These are phyloP conservation scores for Ophion ventricosus DNA, from an alignment of 2,888 invertebrate species.

Conservation along the genomic window DNA sequence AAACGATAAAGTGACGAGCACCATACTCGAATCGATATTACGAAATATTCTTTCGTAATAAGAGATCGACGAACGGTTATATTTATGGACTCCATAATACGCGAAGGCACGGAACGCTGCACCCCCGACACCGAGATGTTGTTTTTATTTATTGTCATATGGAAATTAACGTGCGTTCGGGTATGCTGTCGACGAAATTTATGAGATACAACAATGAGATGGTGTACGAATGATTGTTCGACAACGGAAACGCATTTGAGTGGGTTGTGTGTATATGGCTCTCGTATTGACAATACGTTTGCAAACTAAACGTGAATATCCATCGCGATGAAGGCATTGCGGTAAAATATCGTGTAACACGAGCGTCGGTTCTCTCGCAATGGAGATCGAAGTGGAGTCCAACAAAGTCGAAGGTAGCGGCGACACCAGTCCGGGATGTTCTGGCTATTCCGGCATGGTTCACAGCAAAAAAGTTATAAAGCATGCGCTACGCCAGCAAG, in stretches of 20 bases:
- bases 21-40: constrained; percentile 2
- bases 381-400: constrained; percentile 79
- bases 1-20: constrained; percentile 25
- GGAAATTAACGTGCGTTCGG: constrained; percentile 61
- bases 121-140: constrained; percentile 64
- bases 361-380: constrained; percentile 56
- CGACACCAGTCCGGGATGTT: constrained; percentile 78
- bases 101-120: constrained; percentile 55
- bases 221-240: constrained; percentile 50
- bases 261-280: constrained; percentile 45
- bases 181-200: constrained; percentile 49
- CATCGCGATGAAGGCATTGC: constrained; percentile 47
- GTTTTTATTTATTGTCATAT: constrained; percentile 68
- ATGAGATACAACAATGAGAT: constrained; percentile 54
- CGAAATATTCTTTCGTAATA: constrained; percentile 23
- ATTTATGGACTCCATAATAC: constrained; percentile 58
- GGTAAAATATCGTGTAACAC: not conserved
- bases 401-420: constrained; percentile 77
- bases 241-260: constrained; percentile 13
- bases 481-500: constrained; percentile 90
- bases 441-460: constrained; percentile 80
- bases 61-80: constrained; percentile 35
- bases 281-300: constrained; percentile 41
- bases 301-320: constrained; percentile 14
- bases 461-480: constrained; percentile 89